phyloP scores from a whole-genome alignment of 2,888 invertebrate species.

The Drosophila crucigera region DNA sequence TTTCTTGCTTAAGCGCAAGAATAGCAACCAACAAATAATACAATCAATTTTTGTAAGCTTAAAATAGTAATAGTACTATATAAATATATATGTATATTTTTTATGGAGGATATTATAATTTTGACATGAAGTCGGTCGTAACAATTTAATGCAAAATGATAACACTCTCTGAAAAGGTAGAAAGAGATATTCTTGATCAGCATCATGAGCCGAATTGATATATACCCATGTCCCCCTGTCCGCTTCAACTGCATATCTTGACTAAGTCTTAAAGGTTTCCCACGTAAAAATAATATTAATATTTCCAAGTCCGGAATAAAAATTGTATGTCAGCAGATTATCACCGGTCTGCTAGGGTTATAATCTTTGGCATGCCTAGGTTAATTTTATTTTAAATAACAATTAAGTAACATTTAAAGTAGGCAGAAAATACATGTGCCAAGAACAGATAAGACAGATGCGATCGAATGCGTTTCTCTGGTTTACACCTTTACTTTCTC shows the following conservation, averaged over 20 bases:
- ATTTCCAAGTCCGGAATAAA: neutral
- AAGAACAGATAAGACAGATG: neutral
- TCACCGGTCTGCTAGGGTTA: neutral
- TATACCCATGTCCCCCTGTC: neutral
- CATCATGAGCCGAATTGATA: neutral
- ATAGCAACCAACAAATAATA: no score
- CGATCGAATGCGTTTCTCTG: neutral
- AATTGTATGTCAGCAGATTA: neutral
- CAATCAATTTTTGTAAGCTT: neutral
- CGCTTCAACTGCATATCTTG: no score
- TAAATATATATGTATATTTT: neutral
- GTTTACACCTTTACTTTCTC: slow-evolving; percentile 22
- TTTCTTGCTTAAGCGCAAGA: no score
- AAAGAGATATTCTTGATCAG: neutral
- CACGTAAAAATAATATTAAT: neutral
- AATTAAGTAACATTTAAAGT: neutral
- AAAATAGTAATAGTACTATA: neutral
- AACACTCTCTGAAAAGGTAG: neutral
- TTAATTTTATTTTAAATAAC: neutral
- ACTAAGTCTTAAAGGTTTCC: neutral
- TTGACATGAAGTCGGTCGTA: neutral
- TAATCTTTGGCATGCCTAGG: neutral
- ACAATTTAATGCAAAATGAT: neutral
- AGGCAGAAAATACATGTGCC: neutral
- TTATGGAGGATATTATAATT: neutral